A percentile compares a stretch with the other conserved stretches of the same genome.
Evolutionary conservation across 1,140 invertebrate genomes (phyloP).

Genomic region (Polypedilum pembai): DNA sequence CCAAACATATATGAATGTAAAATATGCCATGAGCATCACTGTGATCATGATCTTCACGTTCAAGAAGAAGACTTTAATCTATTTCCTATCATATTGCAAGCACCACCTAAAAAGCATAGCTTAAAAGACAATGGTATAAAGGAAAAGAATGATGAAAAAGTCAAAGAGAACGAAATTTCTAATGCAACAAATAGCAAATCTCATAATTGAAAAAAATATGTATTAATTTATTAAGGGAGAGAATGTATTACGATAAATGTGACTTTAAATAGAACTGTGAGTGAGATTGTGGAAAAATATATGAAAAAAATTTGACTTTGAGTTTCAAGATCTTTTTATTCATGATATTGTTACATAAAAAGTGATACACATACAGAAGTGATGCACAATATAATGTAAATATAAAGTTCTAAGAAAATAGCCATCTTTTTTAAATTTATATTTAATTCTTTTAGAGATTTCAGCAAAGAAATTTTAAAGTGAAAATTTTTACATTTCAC

Average conservation of each 20-base stretch:
- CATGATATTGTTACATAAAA: neutral
- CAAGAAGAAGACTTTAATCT: neutral
- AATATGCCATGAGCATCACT: conserved; percentile 48
- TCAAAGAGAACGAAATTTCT: neutral
- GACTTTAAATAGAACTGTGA: neutral
- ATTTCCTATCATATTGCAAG: neutral
- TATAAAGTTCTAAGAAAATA: neutral
- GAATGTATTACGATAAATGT: neutral
- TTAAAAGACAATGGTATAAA: neutral
- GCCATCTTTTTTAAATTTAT: neutral
- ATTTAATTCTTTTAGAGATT: neutral
- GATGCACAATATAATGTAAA: neutral
- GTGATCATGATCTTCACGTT: conserved; percentile 42
- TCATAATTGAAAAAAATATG: neutral
- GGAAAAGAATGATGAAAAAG: neutral
- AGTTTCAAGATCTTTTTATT: neutral
- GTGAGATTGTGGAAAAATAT: neutral
- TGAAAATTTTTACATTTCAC: neutral
- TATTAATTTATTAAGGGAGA: too few relatives aligned
- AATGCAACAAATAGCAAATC: neutral
- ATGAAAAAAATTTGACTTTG: neutral
- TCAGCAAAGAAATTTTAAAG: conserved; percentile 1
- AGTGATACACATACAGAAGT: neutral
- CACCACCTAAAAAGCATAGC: neutral
- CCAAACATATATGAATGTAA: conserved; percentile 53